These are phyloP conservation scores for Teleopsis dalmanni DNA, from an alignment of 1,140 invertebrate genomes.

Conservation along the genomic window DNA sequence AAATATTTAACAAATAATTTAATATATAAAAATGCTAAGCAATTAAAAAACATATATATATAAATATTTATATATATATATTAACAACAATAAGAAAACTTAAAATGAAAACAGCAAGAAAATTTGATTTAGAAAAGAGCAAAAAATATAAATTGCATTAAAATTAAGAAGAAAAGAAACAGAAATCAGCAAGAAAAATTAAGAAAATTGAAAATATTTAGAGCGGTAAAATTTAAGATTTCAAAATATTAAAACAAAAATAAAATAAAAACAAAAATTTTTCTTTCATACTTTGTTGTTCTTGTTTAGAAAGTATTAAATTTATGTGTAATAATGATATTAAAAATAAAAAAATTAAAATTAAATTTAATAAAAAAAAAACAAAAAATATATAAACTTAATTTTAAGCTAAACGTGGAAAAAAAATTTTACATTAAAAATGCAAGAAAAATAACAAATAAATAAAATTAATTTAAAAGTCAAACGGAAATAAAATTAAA, in stretches of 20 bases:
- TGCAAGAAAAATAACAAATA: constrained; percentile 3
- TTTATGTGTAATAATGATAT: constrained; percentile 11
- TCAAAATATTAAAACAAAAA: constrained; percentile 3
- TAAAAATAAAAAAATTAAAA: constrained; percentile 10
- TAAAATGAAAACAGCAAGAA: constrained; percentile 3
- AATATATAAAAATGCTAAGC: constrained; percentile 4
- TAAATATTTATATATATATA: not conserved
- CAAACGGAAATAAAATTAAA: not conserved
- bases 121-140: not conserved
- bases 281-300: constrained; percentile 22
- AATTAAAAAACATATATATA: constrained; percentile 4
- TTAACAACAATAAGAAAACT: constrained; percentile 1
- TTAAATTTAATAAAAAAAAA: constrained; percentile 9
- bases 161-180: not conserved
- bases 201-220: constrained; percentile 3
- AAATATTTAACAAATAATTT: constrained; percentile 3
- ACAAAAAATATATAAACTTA: constrained; percentile 6
- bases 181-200: constrained; percentile 1
- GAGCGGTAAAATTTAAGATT: too few species aligned
- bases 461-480: constrained; percentile 1
- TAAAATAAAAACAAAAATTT: not conserved
- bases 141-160: constrained; percentile 4
- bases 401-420: constrained; percentile 12
- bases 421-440: constrained; percentile 6
- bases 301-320: constrained; percentile 23